Conservation (phyloP, 2,888 invertebrate genomes). For the Athrips mouffetella region DNA sequence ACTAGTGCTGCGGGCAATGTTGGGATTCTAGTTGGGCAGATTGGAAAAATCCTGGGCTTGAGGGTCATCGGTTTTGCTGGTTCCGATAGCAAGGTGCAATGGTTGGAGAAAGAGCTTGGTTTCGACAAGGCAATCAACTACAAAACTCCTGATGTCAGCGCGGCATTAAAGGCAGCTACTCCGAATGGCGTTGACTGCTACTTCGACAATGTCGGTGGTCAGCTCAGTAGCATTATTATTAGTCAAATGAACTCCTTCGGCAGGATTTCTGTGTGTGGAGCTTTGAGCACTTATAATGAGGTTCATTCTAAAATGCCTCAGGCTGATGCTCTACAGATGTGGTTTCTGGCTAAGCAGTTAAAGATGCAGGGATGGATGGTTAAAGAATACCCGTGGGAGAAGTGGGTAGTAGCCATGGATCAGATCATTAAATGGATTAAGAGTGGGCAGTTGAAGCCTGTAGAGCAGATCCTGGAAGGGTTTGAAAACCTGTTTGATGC, state of each 20-base stretch:
- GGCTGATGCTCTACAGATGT: slow-evolving; percentile 70
- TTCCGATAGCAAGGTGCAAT: slow-evolving; percentile 82
- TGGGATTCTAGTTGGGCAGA: slow-evolving; percentile 85
- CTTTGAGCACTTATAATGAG: slow-evolving; percentile 56
- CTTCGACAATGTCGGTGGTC: slow-evolving; percentile 88
- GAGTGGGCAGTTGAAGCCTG: slow-evolving; percentile 81
- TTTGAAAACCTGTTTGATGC: slow-evolving; percentile 83
- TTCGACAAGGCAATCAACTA: slow-evolving; percentile 87
- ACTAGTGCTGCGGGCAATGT: slow-evolving; percentile 87
- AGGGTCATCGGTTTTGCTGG: slow-evolving; percentile 84
- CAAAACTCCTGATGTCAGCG: slow-evolving; percentile 77
- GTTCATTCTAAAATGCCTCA: slow-evolving; percentile 34
- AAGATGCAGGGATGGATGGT: slow-evolving; percentile 80
- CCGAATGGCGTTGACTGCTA: slow-evolving; percentile 86
- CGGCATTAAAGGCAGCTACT: slow-evolving; percentile 78
- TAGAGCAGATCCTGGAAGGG: slow-evolving; percentile 81
- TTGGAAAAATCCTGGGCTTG: slow-evolving; percentile 83
- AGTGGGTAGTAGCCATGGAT: slow-evolving; percentile 77
- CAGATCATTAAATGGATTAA: slow-evolving; percentile 80
- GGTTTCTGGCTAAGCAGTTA: slow-evolving; percentile 76
- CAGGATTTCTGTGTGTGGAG: slow-evolving; percentile 46
- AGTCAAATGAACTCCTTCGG: slow-evolving; percentile 76
- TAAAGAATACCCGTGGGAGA: slow-evolving; percentile 68
- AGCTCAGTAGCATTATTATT: slow-evolving; percentile 77
- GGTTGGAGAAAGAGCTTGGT: slow-evolving; percentile 81